Base-by-base conservation (phyloP, 2,888 invertebrate genomes). In the Theristus sp. region DNA sequence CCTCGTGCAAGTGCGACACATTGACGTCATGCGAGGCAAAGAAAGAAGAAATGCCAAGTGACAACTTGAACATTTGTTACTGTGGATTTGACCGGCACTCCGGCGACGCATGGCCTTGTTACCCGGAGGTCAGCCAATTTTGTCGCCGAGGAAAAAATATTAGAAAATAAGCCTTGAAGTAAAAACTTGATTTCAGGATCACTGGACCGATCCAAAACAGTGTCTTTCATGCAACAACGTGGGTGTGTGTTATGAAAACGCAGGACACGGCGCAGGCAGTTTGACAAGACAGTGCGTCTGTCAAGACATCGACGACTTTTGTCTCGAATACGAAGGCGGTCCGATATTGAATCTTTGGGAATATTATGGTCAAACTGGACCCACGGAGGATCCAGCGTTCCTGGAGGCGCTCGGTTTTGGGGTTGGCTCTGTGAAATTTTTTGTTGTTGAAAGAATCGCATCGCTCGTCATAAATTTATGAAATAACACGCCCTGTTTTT, bases 11-110 rank as follows among this genome's bases (percentile, higher is more conserved):
- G 6, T 52, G 52, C 52, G 25, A 52, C n/a, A n/a, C 3, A 52
- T 13, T 38, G 38, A 17, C 38, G n/a, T n/a, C n/a, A n/a, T n/a
- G n/a, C n/a, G n/a, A n/a, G n/a, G n/a, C n/a, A n/a, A n/a, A n/a
- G n/a, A n/a, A 52, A 6, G 22, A 25, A 52, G 52, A 25, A 3
- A 3, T n/a, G 52, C 52, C 52, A 6, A n/a, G 52, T 6, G 13
- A 6, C 3, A 22, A 6, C 52, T 25, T 25, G 3, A n/a, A 52
- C 52, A 22, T 22, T 24, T 69, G 69, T 56, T 65, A 68, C 55
- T 69, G 69, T 54, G 70, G 69, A 1, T 70, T 70, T 52, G 70
- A 70, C 60, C 61, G 63, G 57, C 25, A 2, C 13, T 2, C 25
- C 26, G 54, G 27, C 10, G 54, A 54, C 22, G 54, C 54, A 6